Evolutionary conservation across 2,888 invertebrate species (phyloP), one percentile per base, ranked within the genome.

Genomic region (Xestia ashworthii): DNA sequence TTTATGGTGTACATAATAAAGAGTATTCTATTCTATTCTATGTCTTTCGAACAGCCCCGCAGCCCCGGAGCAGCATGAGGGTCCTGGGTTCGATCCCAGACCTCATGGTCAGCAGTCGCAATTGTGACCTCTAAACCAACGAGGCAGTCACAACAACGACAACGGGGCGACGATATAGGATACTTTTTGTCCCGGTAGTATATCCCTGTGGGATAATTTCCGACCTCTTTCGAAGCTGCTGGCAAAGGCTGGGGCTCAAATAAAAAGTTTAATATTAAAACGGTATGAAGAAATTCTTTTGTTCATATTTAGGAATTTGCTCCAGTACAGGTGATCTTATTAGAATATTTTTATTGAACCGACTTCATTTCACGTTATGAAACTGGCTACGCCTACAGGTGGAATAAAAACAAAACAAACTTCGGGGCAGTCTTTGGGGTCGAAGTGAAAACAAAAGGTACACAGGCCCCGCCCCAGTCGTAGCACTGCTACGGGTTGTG

Each of bases 301-400:
- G 16, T 46, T 53, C 46, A 58, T 71, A 38, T 62, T 62, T 44
- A 64, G 32, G 32, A 58, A 50, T 41, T 55, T 12, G 8, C 32
- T 50, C 16, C 48, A 48, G 25, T 32, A n/a, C 25, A n/a, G n/a
- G 25, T 50, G 55, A 44, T 48, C 55, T 65, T 72, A 58, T 53
- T 78, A 69, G 19, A 69, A 50, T 79, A n/a, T 66, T 69, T 78
- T 32, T 71, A 44, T 14, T 48, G 41, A 55, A 48, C 3, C 14
- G 46, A 55, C 11, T 74, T 64, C 48, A 50, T 70, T 79, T 55
- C 48, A 70, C 32, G 11, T 55, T 74, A 80, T 74, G 67, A 71
- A 80, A 80, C 38, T n/a, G n/a, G 19, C 25, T 50, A 41, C 14
- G 60, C 3, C 19, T 48, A 11, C 8, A 32, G 14, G 22, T 19